phyloP scores from a whole-genome alignment of 2,113 vertebrate genomes.

The Eira barbara region DNA sequence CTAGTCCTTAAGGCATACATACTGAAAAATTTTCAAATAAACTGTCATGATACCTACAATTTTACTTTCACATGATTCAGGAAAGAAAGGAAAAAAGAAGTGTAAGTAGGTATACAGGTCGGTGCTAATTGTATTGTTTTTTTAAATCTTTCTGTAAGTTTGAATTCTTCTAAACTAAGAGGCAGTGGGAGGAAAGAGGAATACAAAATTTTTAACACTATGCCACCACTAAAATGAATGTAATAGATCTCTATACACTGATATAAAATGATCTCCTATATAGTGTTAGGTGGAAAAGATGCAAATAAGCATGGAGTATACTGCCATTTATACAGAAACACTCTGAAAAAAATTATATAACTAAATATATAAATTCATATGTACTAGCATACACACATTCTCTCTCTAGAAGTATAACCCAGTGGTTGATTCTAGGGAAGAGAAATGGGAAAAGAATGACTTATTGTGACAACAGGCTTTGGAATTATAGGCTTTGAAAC shows the following conservation, averaged over 20 bases:
- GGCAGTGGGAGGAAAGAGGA: background rate
- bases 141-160: background rate
- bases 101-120: background rate
- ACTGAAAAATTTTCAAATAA: background rate
- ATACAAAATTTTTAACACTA: background rate
- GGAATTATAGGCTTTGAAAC: background rate
- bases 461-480: background rate
- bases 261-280: background rate
- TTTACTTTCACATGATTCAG: constrained; percentile 2
- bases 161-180: constrained; percentile 34
- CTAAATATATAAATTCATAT: background rate
- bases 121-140: background rate
- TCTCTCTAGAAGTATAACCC: background rate
- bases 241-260: background rate
- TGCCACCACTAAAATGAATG: background rate
- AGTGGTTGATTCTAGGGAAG: background rate
- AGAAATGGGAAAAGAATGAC: background rate
- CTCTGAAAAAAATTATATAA: background rate
- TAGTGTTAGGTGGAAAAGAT: background rate
- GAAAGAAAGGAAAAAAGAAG: background rate
- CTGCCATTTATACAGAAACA: background rate
- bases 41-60: background rate
- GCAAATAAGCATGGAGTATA: background rate
- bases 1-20: background rate
- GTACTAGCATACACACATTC: background rate